These are phyloP conservation scores for Sepiola atlantica DNA, from an alignment of 2,888 invertebrate species.

Conservation along the genomic window DNA sequence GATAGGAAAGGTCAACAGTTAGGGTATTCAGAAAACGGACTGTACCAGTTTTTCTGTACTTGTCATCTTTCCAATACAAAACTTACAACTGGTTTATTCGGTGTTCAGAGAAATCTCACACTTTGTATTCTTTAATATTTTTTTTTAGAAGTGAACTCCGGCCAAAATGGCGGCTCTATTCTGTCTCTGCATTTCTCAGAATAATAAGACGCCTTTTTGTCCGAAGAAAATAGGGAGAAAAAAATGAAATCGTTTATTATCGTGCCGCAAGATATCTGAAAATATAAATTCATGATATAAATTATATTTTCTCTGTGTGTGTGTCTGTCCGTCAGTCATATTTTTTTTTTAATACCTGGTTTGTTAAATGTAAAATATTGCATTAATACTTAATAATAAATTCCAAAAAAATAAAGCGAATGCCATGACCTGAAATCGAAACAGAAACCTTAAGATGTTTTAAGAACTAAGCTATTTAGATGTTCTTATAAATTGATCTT, in stretches of 20 bases:
- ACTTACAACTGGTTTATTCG: rapidly evolving
- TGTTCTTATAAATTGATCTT: no score
- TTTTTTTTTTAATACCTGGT: no score
- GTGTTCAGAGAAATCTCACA: neutral
- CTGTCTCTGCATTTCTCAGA: neutral
- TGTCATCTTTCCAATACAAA: neutral
- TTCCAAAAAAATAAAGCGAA: no score
- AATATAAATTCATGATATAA: no score
- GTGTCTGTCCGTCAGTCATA: no score
- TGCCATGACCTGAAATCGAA: no score
- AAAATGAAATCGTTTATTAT: neutral
- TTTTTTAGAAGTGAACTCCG: neutral
- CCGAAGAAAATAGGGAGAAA: neutral
- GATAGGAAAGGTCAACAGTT: neutral
- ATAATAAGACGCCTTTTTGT: neutral
- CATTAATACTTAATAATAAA: no score
- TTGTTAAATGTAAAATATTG: no score
- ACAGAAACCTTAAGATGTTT: no score
- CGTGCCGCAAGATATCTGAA: neutral
- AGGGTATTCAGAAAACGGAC: neutral
- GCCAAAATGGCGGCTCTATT: neutral
- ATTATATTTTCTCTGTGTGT: no score
- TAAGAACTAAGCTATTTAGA: no score
- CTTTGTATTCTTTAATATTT: neutral
- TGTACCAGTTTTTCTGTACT: neutral